Conservation (phyloP, 2,113 vertebrate genomes). For the Saccopteryx bilineata region DNA sequence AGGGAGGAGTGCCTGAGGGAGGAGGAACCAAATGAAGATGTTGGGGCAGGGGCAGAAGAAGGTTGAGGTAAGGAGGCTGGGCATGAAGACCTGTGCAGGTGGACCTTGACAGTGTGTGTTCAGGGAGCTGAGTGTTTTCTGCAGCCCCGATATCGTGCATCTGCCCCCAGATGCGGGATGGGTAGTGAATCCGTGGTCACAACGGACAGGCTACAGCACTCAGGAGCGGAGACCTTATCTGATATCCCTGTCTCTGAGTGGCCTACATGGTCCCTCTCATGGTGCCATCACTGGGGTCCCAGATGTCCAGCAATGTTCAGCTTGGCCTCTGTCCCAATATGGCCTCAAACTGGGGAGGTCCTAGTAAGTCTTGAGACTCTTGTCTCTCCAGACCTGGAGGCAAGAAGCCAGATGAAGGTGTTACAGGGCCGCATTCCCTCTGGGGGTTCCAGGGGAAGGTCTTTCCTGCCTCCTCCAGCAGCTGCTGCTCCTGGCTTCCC, state of each 20-base stretch:
- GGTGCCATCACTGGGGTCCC: background rate
- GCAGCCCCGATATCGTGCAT: no score
- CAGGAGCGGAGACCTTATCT: no score
- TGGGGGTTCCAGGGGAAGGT: background rate
- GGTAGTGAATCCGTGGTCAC: background rate
- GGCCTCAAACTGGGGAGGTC: background rate
- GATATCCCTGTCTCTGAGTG: background rate
- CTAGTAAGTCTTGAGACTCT: background rate
- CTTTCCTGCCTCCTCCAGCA: background rate
- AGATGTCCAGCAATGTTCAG: background rate
- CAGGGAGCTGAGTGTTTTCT: background rate
- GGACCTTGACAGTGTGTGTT: background rate
- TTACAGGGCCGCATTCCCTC: background rate
- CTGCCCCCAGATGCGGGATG: no score
- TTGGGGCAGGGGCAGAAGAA: background rate
- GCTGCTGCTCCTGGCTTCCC: background rate
- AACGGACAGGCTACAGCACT: background rate
- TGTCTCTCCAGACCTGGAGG: background rate
- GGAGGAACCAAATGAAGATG: background rate
- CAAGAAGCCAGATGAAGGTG: background rate
- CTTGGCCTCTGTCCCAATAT: background rate
- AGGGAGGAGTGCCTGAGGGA: rapidly evolving
- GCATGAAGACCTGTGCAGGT: background rate
- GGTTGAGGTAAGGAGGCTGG: background rate
- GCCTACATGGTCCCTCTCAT: rapidly evolving